Evolutionary conservation across 2,797 vertebrate species (phyloP).

Genomic region (Decapterus maruadsi): DNA sequence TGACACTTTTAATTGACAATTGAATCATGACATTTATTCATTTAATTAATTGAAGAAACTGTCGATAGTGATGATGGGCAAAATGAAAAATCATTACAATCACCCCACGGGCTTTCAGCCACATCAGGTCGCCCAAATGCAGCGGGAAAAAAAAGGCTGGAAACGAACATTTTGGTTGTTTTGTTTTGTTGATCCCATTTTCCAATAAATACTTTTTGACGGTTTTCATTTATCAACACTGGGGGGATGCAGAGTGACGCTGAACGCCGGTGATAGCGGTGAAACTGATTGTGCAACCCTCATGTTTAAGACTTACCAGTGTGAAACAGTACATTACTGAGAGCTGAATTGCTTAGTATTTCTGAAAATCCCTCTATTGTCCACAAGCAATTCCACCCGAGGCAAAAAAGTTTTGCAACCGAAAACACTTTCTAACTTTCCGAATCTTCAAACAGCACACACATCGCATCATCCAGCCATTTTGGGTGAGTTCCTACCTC

Average conservation of each 20-base stretch:
- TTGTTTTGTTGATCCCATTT: neutral
- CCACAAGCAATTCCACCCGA: neutral
- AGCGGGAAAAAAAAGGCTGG: neutral
- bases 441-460: neutral
- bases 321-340: neutral
- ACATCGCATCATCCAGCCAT: neutral
- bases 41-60: neutral
- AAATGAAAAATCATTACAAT: neutral
- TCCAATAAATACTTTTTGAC: neutral
- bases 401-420: slow-evolving; percentile 11
- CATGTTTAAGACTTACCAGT: neutral
- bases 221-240: slow-evolving; percentile 12
- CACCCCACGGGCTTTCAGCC: neutral
- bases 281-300: neutral
- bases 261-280: neutral
- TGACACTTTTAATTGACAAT: neutral
- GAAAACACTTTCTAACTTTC: slow-evolving; percentile 1
- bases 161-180: neutral
- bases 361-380: slow-evolving; percentile 18
- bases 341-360: slow-evolving; percentile 24
- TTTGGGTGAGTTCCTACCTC: neutral
- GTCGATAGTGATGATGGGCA: neutral
- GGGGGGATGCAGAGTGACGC: slow-evolving; percentile 6
- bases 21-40: neutral
- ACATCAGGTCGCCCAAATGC: neutral